Percentiles rank a stretch among this genome's conserved stretches.
Evolutionary conservation across 2,888 invertebrate genomes (phyloP).

Genomic region (Drosophila cracens): DNA sequence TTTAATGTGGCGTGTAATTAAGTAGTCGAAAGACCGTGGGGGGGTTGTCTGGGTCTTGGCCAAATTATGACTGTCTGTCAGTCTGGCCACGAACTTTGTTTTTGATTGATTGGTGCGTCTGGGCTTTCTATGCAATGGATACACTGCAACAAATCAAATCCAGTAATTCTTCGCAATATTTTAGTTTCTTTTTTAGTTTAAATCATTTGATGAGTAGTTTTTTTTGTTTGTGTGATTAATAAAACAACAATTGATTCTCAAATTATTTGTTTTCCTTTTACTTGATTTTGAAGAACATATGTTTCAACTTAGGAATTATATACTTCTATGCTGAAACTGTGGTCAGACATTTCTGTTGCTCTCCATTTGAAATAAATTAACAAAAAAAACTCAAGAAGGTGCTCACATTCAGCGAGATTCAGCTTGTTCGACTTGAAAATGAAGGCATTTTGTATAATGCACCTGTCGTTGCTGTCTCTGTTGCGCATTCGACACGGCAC

Average conservation of each 20-base stretch:
- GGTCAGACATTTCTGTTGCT: background rate
- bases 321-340: background rate
- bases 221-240: background rate
- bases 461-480: slow-evolving; percentile 50
- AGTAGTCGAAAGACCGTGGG: slow-evolving; percentile 63
- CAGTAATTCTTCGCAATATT: background rate
- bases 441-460: slow-evolving; percentile 39
- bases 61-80: slow-evolving; percentile 51
- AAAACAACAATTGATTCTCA: background rate
- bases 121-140: background rate
- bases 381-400: background rate
- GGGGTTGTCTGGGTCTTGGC: slow-evolving; percentile 42
- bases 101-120: slow-evolving; percentile 62
- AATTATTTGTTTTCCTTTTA: background rate
- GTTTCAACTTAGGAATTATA: background rate
- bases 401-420: too few relatives aligned
- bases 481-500: slow-evolving; percentile 35
- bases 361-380: background rate
- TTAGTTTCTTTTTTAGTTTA: background rate
- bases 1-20: slow-evolving; percentile 67
- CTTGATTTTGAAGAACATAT: background rate
- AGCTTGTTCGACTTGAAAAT: background rate
- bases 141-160: background rate
- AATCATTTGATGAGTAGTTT: background rate
- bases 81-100: slow-evolving; percentile 22